Conservation (phyloP, 35 echinoderm and acorn worm species). For the Anneissia japonica region DNA sequence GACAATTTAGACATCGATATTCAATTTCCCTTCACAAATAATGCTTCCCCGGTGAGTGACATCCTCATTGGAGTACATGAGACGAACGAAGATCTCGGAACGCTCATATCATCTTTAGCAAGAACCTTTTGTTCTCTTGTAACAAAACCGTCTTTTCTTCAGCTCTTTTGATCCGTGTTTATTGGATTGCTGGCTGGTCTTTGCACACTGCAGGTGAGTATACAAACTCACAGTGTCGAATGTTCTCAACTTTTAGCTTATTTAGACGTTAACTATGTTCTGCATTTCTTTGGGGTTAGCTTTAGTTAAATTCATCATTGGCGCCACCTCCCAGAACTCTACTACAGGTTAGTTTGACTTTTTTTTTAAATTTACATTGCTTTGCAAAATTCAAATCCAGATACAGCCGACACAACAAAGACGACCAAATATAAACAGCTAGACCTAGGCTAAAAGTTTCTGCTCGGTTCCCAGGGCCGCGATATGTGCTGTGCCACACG, state of each 20-base stretch:
- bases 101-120: not conserved
- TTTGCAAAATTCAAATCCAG: not conserved
- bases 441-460: too few species aligned
- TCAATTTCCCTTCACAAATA: too few species aligned
- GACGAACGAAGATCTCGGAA: not conserved
- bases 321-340: not conserved
- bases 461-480: too few species aligned
- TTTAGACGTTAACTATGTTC: not conserved
- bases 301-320: not conserved
- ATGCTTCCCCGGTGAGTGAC: not conserved
- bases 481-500: too few species aligned
- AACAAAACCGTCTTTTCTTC: not conserved
- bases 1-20: too few species aligned
- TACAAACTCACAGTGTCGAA: not conserved
- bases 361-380: not conserved
- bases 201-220: not conserved
- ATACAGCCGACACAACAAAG: too few species aligned
- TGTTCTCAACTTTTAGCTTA: not conserved
- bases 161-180: not conserved
- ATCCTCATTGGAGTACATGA: not conserved
- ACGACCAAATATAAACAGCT: too few species aligned
- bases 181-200: not conserved
- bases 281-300: not conserved
- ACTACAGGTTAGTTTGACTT: not conserved
- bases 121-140: not conserved